phyloP scores from a whole-genome alignment of 1,140 invertebrate genomes.

The Drosophila chauvacae region DNA sequence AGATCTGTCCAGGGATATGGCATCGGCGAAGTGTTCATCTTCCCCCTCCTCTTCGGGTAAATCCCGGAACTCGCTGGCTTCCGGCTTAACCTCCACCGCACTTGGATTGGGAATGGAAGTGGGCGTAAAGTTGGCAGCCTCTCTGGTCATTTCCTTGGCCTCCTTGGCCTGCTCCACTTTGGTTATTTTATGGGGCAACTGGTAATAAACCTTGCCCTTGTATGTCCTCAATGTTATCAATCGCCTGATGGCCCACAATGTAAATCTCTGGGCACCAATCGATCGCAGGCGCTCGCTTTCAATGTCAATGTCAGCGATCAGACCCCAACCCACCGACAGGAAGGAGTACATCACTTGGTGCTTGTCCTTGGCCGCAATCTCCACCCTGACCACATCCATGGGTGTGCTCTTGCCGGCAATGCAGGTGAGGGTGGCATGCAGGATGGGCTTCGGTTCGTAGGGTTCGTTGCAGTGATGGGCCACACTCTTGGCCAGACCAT shows the following conservation, averaged over 20 bases:
- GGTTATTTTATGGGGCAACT: slow-evolving; percentile 79
- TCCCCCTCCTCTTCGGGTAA: slow-evolving; percentile 36
- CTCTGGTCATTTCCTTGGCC: not conserved
- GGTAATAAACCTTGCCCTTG: slow-evolving; percentile 89
- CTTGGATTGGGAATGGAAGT: not conserved
- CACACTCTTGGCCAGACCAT: slow-evolving; percentile 95
- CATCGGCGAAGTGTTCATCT: slow-evolving; percentile 60
- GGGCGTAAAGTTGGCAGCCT: not conserved
- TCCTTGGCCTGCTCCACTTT: slow-evolving; percentile 5
- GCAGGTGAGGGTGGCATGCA: slow-evolving; percentile 92
- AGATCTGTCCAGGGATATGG: slow-evolving; percentile 62
- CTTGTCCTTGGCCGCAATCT: slow-evolving; percentile 87
- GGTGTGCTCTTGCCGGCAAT: slow-evolving; percentile 90
- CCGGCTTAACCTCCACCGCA: not conserved
- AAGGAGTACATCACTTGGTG: slow-evolving; percentile 92
- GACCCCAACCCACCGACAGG: slow-evolving; percentile 96
- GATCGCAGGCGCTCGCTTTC: slow-evolving; percentile 96
- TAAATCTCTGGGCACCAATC: slow-evolving; percentile 95
- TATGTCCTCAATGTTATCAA: slow-evolving; percentile 90
- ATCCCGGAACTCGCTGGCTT: slow-evolving; percentile 54
- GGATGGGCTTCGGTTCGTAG: slow-evolving; percentile 90
- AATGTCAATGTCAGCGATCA: slow-evolving; percentile 98
- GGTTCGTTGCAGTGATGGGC: slow-evolving; percentile 92
- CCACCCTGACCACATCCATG: slow-evolving; percentile 94
- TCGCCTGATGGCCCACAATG: slow-evolving; percentile 94